These are phyloP conservation scores for Globodera rostochiensis DNA, from an alignment of 1,140 invertebrate genomes.

Conservation along the genomic window DNA sequence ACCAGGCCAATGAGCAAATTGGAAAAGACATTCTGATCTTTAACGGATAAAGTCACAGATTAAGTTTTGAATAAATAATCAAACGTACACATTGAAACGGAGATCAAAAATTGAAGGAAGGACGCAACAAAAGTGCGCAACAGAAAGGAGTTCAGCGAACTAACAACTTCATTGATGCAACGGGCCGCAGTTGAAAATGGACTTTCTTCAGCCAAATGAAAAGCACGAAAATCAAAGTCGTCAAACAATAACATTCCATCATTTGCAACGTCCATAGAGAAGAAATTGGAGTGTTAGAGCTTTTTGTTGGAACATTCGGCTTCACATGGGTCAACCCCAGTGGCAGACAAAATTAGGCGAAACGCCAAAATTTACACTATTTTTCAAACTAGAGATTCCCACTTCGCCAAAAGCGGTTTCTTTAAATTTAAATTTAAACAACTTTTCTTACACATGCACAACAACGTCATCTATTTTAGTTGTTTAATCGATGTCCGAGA, in stretches of 20 bases:
- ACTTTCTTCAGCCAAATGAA: not conserved
- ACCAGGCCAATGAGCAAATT: slow-evolving; percentile 12
- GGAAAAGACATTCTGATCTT: not conserved
- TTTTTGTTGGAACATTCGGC: too few species aligned
- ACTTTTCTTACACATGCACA: too few species aligned
- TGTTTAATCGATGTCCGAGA: too few species aligned
- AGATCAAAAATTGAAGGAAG: slow-evolving; percentile 6
- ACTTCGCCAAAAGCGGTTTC: too few species aligned
- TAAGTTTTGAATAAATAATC: not conserved
- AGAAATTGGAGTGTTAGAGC: too few species aligned
- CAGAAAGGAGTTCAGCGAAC: slow-evolving; percentile 6
- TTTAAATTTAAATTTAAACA: too few species aligned
- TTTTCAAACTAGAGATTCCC: too few species aligned
- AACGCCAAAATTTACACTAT: too few species aligned
- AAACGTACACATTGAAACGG: not conserved
- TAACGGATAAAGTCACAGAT: not conserved
- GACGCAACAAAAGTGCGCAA: not conserved
- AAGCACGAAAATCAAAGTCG: not conserved
- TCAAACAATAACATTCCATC: not conserved
- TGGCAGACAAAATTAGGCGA: too few species aligned
- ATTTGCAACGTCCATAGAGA: not conserved
- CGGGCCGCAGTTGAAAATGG: not conserved
- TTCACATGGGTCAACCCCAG: too few species aligned
- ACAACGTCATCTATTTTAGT: too few species aligned
- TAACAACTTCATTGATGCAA: not conserved